Conservation (phyloP, 2,797 vertebrate species). For the Mallotus villosus region DNA sequence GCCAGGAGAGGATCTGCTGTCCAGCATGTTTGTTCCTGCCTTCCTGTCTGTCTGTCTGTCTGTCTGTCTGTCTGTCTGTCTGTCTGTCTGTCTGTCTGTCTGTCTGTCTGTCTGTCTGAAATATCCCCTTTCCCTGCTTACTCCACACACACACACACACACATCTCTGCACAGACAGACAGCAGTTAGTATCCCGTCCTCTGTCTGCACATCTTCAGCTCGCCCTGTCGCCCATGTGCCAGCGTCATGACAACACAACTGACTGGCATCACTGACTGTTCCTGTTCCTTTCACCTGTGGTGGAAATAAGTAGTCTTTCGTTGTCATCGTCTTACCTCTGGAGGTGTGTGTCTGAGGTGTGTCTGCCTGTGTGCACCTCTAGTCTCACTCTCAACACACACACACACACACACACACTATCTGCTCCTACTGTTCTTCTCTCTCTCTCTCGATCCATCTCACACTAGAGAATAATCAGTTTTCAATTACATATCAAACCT, state of each 20-base stretch:
- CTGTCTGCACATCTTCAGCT: slow-evolving; percentile 1
- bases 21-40: no score
- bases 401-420: no score
- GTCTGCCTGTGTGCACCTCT: slow-evolving; percentile 3
- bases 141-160: background rate
- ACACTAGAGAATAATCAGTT: slow-evolving; percentile 34
- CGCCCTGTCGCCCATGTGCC: slow-evolving; percentile 6
- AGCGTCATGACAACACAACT: slow-evolving; percentile 17
- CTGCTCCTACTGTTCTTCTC: background rate
- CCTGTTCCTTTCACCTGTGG: background rate
- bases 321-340: background rate
- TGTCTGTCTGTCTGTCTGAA: no score
- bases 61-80: no score
- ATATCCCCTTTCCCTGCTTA: no score
- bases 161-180: slow-evolving; percentile 9
- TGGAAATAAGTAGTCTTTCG: background rate
- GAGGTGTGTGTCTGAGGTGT: slow-evolving; percentile 19
- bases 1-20: no score
- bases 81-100: no score
- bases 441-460: slow-evolving; percentile 21
- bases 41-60: no score
- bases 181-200: slow-evolving; percentile 3
- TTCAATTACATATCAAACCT: slow-evolving; percentile 30
- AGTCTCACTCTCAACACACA: no score
- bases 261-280: slow-evolving; percentile 24